Percentiles rank a stretch among this genome's conserved stretches.
phyloP scores from a whole-genome alignment of 2,113 vertebrate genomes.

The Acanthochromis polyacanthus region DNA sequence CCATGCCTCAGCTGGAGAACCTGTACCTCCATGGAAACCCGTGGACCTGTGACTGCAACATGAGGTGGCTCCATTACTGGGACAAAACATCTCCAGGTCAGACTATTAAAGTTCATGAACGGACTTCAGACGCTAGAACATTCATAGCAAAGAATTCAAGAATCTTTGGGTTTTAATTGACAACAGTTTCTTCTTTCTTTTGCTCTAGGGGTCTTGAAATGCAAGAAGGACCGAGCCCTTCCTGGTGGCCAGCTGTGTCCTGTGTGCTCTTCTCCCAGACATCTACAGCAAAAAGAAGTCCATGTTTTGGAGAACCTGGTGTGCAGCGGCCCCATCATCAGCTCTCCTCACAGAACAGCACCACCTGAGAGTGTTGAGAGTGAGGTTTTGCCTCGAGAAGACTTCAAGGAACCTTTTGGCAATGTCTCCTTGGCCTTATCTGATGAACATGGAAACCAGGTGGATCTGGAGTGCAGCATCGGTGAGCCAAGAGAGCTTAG shows the following conservation, averaged over 20 bases:
- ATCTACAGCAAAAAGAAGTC: conserved; percentile 81
- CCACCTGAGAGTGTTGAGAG: conserved; percentile 60
- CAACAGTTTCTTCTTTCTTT: background rate
- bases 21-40: conserved; percentile 93
- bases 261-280: conserved; percentile 84
- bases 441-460: conserved; percentile 90
- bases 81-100: conserved; percentile 84
- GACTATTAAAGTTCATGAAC: background rate
- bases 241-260: conserved; percentile 89
- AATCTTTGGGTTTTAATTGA: background rate
- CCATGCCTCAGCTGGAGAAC: conserved; percentile 89
- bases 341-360: conserved; percentile 70
- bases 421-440: conserved; percentile 88
- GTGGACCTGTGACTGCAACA: conserved; percentile 90
- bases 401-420: conserved; percentile 81
- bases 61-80: conserved; percentile 89
- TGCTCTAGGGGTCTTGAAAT: conserved; percentile 89
- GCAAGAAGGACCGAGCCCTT: conserved; percentile 91
- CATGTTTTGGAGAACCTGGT: conserved; percentile 75
- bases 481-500: conserved; percentile 69
- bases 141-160: too few relatives aligned
- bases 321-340: conserved; percentile 87
- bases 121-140: too few relatives aligned
- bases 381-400: conserved; percentile 62
- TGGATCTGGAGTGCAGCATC: conserved; percentile 86